Percentiles rank a stretch among this genome's conserved stretches.
Conservation (phyloP, 2,113 vertebrate species). For the Delphinapterus leucas region DNA sequence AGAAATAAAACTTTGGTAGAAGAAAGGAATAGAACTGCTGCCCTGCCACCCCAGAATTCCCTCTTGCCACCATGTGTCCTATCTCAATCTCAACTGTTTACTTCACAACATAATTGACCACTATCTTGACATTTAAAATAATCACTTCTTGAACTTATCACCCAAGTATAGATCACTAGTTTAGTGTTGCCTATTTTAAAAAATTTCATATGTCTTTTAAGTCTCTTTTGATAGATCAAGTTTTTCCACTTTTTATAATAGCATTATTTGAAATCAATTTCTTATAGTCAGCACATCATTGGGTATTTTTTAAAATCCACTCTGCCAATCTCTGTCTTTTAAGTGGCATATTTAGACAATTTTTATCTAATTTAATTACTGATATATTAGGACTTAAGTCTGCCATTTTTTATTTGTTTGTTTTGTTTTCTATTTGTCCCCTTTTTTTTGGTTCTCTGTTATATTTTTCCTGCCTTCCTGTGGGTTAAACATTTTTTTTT, state of each 20-base stretch:
- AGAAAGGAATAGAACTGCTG: not conserved
- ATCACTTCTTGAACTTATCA: not conserved
- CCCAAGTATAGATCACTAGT: not conserved
- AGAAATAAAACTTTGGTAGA: not conserved
- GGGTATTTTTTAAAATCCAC: not conserved
- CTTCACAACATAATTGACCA: not conserved
- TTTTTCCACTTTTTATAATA: not conserved
- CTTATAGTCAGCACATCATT: not conserved
- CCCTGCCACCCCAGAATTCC: not conserved
- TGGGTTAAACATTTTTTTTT: not conserved
- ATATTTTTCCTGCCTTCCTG: not conserved
- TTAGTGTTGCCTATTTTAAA: not conserved
- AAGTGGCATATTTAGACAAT: not conserved
- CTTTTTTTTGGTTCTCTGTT: not conserved
- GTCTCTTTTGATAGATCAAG: not conserved
- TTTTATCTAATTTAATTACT: not conserved
- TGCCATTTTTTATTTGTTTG: not conserved
- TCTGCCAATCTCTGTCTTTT: not conserved
- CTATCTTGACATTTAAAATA: not conserved
- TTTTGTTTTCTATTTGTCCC: not conserved
- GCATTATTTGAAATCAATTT: not conserved
- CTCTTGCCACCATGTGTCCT: no score
- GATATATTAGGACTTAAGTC: not conserved
- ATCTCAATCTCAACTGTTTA: not conserved
- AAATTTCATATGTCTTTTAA: not conserved